phyloP scores from a whole-genome alignment of 2,113 vertebrate genomes.

The Ifrita kowaldi region DNA sequence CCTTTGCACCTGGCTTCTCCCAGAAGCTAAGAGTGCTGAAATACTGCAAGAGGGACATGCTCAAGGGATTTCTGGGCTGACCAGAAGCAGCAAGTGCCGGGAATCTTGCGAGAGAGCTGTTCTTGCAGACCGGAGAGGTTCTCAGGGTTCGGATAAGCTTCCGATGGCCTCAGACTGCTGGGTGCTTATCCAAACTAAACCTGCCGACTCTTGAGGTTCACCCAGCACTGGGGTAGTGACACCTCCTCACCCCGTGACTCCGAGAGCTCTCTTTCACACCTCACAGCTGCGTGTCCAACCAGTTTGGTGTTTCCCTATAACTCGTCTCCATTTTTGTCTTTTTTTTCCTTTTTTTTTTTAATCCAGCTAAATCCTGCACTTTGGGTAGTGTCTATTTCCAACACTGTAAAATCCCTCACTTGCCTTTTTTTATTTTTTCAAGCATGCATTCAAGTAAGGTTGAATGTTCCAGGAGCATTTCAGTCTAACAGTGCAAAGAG shows the following conservation, averaged over 20 bases:
- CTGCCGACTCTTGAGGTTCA: not conserved
- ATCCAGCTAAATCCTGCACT: not conserved
- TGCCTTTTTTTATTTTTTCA: not conserved
- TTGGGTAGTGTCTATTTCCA: not conserved
- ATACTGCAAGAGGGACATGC: not conserved
- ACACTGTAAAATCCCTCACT: slow-evolving; percentile 7
- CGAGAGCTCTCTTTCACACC: not conserved
- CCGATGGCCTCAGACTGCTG: not conserved
- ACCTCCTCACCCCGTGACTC: slow-evolving; percentile 2
- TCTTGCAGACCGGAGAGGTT: slow-evolving; percentile 21
- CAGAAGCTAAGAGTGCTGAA: slow-evolving; percentile 52
- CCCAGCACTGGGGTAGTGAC: not conserved
- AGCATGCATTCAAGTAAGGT: not conserved
- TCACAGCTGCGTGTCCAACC: slow-evolving; percentile 8
- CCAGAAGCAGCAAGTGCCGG: slow-evolving; percentile 26
- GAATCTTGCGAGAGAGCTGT: slow-evolving; percentile 4
- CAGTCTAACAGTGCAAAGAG: not conserved
- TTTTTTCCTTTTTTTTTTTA: not conserved
- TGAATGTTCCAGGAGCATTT: not conserved
- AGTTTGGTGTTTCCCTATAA: not conserved
- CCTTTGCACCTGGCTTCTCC: slow-evolving; percentile 59
- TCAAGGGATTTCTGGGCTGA: slow-evolving; percentile 39
- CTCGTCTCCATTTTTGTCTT: not conserved
- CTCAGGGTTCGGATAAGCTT: slow-evolving; percentile 9
- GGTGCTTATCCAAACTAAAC: slow-evolving; percentile 30